Base-by-base conservation (phyloP, 2,888 invertebrate genomes). In the Blera fallax region DNA sequence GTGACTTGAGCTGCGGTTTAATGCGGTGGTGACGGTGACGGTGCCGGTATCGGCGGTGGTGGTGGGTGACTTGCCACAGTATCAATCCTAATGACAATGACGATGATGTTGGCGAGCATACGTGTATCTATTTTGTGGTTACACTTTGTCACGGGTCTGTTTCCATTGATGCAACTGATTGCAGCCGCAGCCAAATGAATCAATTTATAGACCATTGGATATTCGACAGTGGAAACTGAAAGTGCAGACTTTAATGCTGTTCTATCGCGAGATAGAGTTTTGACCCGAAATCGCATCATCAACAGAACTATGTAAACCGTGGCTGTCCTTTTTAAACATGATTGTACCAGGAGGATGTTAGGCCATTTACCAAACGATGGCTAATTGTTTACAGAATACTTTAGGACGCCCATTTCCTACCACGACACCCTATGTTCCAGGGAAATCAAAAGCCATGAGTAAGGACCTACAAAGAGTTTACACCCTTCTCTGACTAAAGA, bases 1-100 rank as follows among this genome's bases (percentile, higher is more conserved):
- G 73, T 69, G 73, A 74, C 48, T 70, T 60, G 56, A 58, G 58
- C 40, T 80, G 60, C 18, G 52, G 60, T 80, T 50, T 80, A 24
- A 34, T 45, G 52, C 16, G 21, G 10, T 37, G 14, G 60, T 48
- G 37, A 10, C 16, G 32, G 37, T 34, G 11, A 10, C 45, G 34
- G 67, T 34, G 8, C 27, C 18, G 21, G 10, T 37, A 10, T 40
- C 37, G 37, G 7, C 16, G 32, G 37, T 34, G 11, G 1, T 34
- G 34, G 67, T 34, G 8, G n/a, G n/a, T n/a, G n/a, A n/a, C n/a
- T 64, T 64, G 43, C 14, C 45, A 29, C n/a, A 48, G 11, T 2
- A 43, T 74, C 64, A 54, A 45, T 54, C 43, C 3, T 73, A 29
- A 8, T 67, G 50, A 67, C 50, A 58, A 58, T 29, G 45, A 32